Conservation (phyloP, 2,113 vertebrate species). For the Menura novaehollandiae region DNA sequence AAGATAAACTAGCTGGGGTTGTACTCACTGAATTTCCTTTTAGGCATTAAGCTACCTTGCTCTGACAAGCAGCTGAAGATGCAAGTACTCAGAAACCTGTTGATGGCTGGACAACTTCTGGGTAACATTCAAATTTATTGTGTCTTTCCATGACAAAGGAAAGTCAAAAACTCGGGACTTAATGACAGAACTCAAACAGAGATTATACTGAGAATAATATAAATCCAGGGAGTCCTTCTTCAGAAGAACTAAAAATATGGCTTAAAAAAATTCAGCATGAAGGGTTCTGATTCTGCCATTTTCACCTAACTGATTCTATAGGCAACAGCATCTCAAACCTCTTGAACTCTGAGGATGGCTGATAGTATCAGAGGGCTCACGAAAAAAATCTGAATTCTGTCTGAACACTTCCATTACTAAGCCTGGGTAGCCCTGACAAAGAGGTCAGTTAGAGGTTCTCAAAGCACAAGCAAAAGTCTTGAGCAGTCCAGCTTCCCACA, state of each 20-base stretch:
- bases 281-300: background rate
- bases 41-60: background rate
- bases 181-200: background rate
- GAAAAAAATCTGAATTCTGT: background rate
- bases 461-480: background rate
- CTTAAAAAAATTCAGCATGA: background rate
- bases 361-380: background rate
- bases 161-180: background rate
- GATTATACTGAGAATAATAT: background rate
- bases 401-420: background rate
- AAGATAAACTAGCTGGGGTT: background rate
- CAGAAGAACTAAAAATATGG: background rate
- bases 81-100: background rate
- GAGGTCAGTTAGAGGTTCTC: background rate
- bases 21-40: background rate
- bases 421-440: background rate
- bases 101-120: background rate
- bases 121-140: background rate
- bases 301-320: background rate
- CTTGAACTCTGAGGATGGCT: background rate
- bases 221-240: background rate
- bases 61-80: background rate
- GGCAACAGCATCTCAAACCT: accelerated
- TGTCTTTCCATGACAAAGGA: background rate
- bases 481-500: background rate